A percentile compares a stretch with the other conserved stretches of the same genome.
Evolutionary conservation across 2,797 vertebrate species (phyloP).

Genomic region (Epinephelus awoara): DNA sequence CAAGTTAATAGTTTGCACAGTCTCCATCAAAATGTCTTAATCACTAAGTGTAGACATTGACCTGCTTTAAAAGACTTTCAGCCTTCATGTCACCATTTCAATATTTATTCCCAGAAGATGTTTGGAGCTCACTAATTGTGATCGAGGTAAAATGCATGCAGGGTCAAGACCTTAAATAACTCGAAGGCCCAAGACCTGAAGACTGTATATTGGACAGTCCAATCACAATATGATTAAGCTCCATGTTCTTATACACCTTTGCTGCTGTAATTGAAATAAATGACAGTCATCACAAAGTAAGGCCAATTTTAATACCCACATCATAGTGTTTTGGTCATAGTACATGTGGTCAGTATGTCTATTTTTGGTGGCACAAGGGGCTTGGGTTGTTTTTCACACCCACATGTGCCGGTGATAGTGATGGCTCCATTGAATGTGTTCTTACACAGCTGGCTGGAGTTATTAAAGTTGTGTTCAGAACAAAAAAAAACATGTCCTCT

Average conservation of each 20-base stretch:
- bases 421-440: slow-evolving; percentile 57
- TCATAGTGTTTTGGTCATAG: neutral
- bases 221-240: neutral
- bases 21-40: neutral
- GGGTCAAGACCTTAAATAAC: neutral
- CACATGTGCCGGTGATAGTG: slow-evolving; percentile 43
- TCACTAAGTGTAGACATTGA: neutral
- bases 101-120: neutral
- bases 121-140: neutral
- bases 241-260: neutral
- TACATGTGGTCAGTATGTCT: slow-evolving; percentile 4
- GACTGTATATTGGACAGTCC: neutral
- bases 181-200: neutral
- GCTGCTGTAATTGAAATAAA: neutral
- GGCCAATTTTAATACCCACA: neutral
- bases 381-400: slow-evolving; percentile 26
- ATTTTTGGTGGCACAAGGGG: slow-evolving; percentile 31
- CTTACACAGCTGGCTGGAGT: slow-evolving; percentile 19
- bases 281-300: neutral
- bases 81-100: neutral
- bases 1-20: too few relatives aligned
- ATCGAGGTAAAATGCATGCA: neutral
- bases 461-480: slow-evolving; percentile 29
- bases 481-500: slow-evolving; percentile 32
- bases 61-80: neutral